A percentile compares a stretch with the other conserved stretches of the same genome.
Evolutionary conservation across 2,888 invertebrate genomes (phyloP).

Genomic region (Adelognathus sp.): DNA sequence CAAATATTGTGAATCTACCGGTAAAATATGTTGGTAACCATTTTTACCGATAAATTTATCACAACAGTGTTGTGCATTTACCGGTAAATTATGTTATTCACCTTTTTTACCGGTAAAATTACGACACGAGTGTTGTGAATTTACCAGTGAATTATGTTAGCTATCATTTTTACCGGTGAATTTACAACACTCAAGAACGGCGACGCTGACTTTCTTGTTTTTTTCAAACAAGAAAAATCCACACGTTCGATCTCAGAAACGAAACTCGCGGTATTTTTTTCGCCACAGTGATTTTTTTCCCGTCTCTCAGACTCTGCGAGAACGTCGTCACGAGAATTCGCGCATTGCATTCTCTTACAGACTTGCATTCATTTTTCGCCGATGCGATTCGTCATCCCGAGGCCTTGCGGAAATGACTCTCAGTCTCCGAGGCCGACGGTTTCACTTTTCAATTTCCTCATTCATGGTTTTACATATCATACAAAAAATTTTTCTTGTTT

Average conservation of each 20-base stretch:
- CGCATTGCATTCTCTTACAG: too few relatives aligned
- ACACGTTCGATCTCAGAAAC: neutral
- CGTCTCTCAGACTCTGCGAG: neutral
- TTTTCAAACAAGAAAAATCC: neutral
- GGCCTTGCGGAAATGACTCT: constrained; percentile 48
- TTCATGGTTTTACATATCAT: neutral
- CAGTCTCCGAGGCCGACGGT: constrained; percentile 10
- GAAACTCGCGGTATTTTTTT: constrained; percentile 8
- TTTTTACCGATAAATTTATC: too few relatives aligned
- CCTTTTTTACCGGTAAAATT: too few relatives aligned
- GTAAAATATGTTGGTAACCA: neutral
- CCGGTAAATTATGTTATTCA: too few relatives aligned
- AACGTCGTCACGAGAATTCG: constrained; percentile 18
- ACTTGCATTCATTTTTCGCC: neutral
- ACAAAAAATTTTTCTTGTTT: neutral
- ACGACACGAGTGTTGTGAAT: too few relatives aligned
- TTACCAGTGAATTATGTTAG: too few relatives aligned
- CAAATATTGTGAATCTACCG: too few relatives aligned
- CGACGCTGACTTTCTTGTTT: neutral
- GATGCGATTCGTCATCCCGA: constrained; percentile 8
- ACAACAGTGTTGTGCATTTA: too few relatives aligned
- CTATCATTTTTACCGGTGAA: too few relatives aligned
- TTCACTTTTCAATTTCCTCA: constrained; percentile 27
- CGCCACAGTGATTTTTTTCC: neutral
- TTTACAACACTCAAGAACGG: too few relatives aligned